Evolutionary conservation across 2,888 invertebrate species (phyloP), one percentile per base, ranked within the genome.

Genomic region (Mongoloraphidia duomilia): DNA sequence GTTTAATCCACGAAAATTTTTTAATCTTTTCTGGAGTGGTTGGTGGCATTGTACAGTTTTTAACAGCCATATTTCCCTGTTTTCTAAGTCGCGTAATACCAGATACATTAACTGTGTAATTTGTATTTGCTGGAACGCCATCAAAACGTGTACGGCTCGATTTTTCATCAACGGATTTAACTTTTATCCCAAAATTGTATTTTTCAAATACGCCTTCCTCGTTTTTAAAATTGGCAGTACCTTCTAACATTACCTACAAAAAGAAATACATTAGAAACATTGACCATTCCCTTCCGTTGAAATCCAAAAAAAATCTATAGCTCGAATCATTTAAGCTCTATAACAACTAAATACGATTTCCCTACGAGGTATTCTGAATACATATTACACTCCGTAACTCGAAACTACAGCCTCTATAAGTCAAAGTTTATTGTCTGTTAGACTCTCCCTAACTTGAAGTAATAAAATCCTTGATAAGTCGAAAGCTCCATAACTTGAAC

Each of bases 101-200:
- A 49, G 82, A 82, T 49, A 90, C 74, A 0, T 75, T 74, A 34
- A 88, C 82, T 11, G 84, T 84, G 65, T 89, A 90, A 64, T 86
- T 82, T 1, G 90, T 91, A 65, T 92, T 90, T 4, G 90, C 79
- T 48, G 82, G 80, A 35, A 88, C 75, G 43, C 80, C 79, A 57
- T 82, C 80, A 60, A 84, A 83, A 46, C 73, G 70, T 13, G 73
- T 71, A 50, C 64, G 72, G 42, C 70, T 67, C 11, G 59, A 63
- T 46, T 65, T 70, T 54, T 69, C 70, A 52, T 73, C 72, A 9
- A 80, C 74, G 48, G 75, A 74, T 52, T 75, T 76, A 9, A 70
- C 70, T 60, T 77, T 76, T 2, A 79, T 77, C 1, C 75, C 76
- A 69, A 75, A 76, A 3, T 72, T 74, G 47, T 77, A 76, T 40